Evolutionary conservation across 2,113 vertebrate species (phyloP), one percentile per base, ranked within the genome.

Genomic region (Vulpes vulpes): DNA sequence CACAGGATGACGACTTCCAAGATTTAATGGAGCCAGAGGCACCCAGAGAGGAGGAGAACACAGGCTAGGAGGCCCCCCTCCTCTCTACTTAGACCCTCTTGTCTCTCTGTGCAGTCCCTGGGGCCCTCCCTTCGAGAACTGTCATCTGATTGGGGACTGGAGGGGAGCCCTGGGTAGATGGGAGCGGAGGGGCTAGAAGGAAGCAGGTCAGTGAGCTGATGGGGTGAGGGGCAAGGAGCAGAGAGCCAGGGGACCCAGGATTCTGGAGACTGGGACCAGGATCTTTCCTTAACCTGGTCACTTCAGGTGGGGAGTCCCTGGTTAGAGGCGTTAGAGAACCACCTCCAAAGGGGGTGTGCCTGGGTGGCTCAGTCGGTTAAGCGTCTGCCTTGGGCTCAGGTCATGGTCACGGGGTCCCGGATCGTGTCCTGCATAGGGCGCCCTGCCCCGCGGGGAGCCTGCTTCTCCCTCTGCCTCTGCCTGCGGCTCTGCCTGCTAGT

Each of bases 81-180:
- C 19, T 11, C 55, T 14, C 27, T 11, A 16, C 89, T 25, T 16
- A 6, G 59, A 38, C 17, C 27, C 20, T 35, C 32, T 11, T 1
- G 23, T 43, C 0, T 0, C 32, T 0, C 3, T 17, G 19, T 16
- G 10, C 49, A 12, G 71, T 30, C 64, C 57, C 55, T 7, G 35
- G 51, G 6, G 43, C 5, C 32, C 55, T n/a, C 12, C 2, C 22
- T 25, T 12, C 7, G 0, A 11, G 2, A 6, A 30, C 38, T 43
- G 38, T 35, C 38, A 8, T 8, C 16, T 43, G 3, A n/a, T n/a
- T 16, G 65, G 65, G 0, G 2, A 22, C 38, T 5, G 88, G 51
- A n/a, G 16, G 2, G 0, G 67, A 60, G n/a, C 35, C 32, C 43
- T 11, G 23, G 17, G 19, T 3, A 27, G 8, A 17, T 8, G 53